A percentile compares a stretch with the other conserved stretches of the same genome.
phyloP scores from a whole-genome alignment of 2,888 invertebrate species.

The Colostygia pectinataria region DNA sequence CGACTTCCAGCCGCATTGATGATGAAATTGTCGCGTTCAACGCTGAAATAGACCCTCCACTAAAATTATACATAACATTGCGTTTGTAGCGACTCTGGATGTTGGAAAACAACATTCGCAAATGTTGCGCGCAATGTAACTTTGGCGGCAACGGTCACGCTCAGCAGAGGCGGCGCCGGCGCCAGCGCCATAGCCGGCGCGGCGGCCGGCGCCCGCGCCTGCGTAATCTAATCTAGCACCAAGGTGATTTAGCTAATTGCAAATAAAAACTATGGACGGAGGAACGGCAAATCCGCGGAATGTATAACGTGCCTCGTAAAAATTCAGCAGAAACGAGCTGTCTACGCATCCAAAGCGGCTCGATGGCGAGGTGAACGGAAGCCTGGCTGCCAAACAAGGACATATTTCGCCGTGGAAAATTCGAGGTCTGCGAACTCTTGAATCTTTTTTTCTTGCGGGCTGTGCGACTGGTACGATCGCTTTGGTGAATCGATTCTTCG shows the following conservation, averaged over 20 bases:
- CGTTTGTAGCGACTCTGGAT: too few relatives aligned
- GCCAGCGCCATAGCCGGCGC: conserved; percentile 1
- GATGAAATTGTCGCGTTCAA: not conserved
- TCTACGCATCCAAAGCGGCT: conserved; percentile 28
- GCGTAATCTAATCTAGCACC: too few relatives aligned
- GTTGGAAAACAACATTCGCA: too few relatives aligned
- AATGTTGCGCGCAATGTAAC: too few relatives aligned
- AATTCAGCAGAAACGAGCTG: conserved; percentile 43
- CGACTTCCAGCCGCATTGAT: conserved; percentile 10
- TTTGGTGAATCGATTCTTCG: conserved; percentile 51
- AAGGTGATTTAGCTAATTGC: conserved; percentile 13
- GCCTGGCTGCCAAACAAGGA: conserved; percentile 36
- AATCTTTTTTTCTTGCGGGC: conserved; percentile 37
- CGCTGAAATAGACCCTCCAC: not conserved
- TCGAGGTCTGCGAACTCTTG: conserved; percentile 33
- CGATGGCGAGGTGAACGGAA: conserved; percentile 20
- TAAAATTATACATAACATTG: too few relatives aligned
- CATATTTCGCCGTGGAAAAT: conserved; percentile 34
- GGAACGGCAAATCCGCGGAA: conserved; percentile 56
- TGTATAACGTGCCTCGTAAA: conserved; percentile 50
- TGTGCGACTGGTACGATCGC: conserved; percentile 49
- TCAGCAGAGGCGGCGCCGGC: conserved; percentile 15
- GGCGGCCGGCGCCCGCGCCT: conserved; percentile 16
- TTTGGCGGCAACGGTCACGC: too few relatives aligned
- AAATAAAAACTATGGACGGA: conserved; percentile 63